phyloP scores from a whole-genome alignment of 2,113 vertebrate species.

The Isichthys henryi region DNA sequence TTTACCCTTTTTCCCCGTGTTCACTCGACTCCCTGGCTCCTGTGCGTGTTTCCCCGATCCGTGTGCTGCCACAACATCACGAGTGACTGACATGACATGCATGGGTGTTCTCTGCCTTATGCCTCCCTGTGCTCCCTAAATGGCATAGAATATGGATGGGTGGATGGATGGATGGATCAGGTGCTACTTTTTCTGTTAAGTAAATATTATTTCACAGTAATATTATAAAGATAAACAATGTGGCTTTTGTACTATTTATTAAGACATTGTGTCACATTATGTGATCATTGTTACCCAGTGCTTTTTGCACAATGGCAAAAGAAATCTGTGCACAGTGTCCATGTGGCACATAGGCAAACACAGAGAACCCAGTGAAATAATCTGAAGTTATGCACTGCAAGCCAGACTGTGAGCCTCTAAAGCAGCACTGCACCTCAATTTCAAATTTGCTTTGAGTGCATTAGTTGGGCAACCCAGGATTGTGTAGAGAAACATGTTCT shows the following conservation, averaged over 20 bases:
- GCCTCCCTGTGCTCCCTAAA: background rate
- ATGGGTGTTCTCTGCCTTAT: background rate
- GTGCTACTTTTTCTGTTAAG: background rate
- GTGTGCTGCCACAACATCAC: too few relatives aligned
- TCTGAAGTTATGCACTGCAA: background rate
- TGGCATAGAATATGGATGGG: background rate
- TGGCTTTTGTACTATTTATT: background rate
- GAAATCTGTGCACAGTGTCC: background rate
- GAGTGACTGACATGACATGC: background rate
- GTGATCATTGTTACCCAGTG: background rate
- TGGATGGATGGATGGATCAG: background rate
- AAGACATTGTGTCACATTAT: background rate
- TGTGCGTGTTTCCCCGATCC: too few relatives aligned
- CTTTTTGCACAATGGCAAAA: background rate
- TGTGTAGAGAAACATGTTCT: constrained; percentile 15
- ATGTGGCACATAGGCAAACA: background rate
- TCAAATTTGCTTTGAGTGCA: constrained; percentile 4
- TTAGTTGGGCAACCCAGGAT: constrained; percentile 17
- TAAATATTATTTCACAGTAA: background rate
- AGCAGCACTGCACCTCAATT: background rate
- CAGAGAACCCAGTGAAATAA: background rate
- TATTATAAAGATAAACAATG: background rate
- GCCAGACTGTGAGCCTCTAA: background rate
- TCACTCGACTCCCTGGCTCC: too few relatives aligned
- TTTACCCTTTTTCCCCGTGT: too few relatives aligned